phyloP scores from a whole-genome alignment of 1,140 invertebrate species.

The Pseudomyrmex gracilis region DNA sequence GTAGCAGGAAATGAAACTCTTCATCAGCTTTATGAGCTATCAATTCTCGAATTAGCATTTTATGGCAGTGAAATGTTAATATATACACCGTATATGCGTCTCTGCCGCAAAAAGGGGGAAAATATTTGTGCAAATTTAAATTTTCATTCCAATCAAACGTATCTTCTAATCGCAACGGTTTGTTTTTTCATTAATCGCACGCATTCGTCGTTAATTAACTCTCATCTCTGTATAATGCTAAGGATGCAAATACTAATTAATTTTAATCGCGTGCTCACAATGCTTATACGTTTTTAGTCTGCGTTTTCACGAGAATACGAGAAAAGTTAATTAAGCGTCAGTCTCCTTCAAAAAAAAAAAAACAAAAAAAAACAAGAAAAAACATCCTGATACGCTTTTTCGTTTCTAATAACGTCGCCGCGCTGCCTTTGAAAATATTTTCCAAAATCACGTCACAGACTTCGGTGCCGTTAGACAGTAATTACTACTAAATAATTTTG shows the following conservation, averaged over 20 bases:
- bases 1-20: conserved; percentile 51
- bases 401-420: conserved; percentile 30
- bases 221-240: background rate
- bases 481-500: conserved; percentile 81
- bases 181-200: background rate
- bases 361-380: no score
- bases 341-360: conserved; percentile 28
- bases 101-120: background rate
- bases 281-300: conserved; percentile 21
- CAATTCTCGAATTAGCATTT: conserved; percentile 34
- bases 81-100: background rate
- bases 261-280: conserved; percentile 19
- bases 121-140: background rate
- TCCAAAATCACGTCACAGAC: conserved; percentile 40
- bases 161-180: background rate
- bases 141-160: background rate
- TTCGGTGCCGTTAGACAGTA: conserved; percentile 72
- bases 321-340: conserved; percentile 59
- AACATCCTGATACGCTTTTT: background rate
- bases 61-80: background rate
- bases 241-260: conserved; percentile 8
- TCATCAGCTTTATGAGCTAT: conserved; percentile 38
- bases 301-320: conserved; percentile 1
- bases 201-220: background rate
- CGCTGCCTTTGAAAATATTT: conserved; percentile 52